A percentile compares a stretch with the other conserved stretches of the same genome.
These are phyloP conservation scores for Dendropsophus ebraccatus DNA, from an alignment of 2,113 vertebrate species.

Conservation along the genomic window DNA sequence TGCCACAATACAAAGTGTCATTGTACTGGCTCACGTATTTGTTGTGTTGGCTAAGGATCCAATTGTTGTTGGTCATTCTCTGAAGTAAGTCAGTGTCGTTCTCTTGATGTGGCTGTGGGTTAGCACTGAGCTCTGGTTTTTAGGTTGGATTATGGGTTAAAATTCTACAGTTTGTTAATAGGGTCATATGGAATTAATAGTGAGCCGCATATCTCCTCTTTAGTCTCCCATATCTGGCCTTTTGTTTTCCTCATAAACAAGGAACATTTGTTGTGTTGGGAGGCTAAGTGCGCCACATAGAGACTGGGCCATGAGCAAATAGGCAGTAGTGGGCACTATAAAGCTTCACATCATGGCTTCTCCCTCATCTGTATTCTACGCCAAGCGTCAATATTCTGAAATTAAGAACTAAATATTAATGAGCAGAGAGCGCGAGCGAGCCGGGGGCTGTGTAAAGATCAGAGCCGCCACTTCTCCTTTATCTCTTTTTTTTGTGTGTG, in stretches of 20 bases:
- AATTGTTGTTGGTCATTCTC: neutral
- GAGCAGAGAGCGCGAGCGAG: conserved; percentile 19
- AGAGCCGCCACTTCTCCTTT: conserved; percentile 7
- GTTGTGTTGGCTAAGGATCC: neutral
- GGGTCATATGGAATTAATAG: conserved; percentile 19
- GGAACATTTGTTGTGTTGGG: conserved; percentile 12
- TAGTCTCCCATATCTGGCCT: neutral
- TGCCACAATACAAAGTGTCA: conserved; percentile 17
- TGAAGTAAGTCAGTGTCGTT: neutral
- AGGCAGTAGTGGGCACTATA: conserved; percentile 24
- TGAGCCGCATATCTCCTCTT: conserved; percentile 10
- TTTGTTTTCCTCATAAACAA: conserved; percentile 19
- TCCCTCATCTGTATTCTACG: conserved; percentile 27
- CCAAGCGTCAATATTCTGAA: conserved; percentile 48
- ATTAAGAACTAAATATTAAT: conserved; percentile 57
- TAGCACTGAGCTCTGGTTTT: neutral
- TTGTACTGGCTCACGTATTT: neutral
- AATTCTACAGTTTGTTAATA: neutral
- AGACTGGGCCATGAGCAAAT: neutral
- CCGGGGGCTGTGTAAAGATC: conserved; percentile 39
- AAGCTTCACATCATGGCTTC: neutral
- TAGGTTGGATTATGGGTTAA: conserved; percentile 54
- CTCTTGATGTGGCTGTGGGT: neutral
- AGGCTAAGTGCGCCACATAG: neutral
- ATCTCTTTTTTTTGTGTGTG: neutral